phyloP scores from a whole-genome alignment of 2,888 invertebrate species.

The Anodontia alba region DNA sequence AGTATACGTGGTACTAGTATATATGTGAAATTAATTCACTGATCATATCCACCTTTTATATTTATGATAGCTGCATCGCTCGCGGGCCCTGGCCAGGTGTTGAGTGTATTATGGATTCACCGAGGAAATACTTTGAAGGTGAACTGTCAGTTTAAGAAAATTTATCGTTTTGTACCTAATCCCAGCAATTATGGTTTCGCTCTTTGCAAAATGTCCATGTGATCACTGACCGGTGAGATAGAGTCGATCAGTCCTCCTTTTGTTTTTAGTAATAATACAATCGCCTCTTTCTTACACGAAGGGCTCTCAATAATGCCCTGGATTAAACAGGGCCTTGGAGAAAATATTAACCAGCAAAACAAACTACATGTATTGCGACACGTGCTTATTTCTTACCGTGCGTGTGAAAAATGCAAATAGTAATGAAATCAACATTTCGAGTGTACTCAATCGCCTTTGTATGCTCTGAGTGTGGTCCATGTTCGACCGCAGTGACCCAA shows the following conservation, averaged over 20 bases:
- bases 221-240: slow-evolving; percentile 2
- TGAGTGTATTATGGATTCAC: slow-evolving; percentile 12
- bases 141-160: not conserved
- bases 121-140: not conserved
- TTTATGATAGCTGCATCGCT: slow-evolving; percentile 16
- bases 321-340: no score
- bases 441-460: no score
- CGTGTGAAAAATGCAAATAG: no score
- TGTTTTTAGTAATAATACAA: no score
- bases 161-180: slow-evolving; percentile 13
- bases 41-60: slow-evolving; percentile 10
- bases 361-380: no score
- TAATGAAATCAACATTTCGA: no score
- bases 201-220: not conserved
- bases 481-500: not conserved
- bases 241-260: no score
- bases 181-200: not conserved
- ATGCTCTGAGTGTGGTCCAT: no score
- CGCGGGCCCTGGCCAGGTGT: slow-evolving; percentile 54
- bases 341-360: no score
- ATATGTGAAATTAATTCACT: slow-evolving; percentile 16
- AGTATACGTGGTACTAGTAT: slow-evolving; percentile 1
- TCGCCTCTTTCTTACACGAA: no score
- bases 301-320: no score
- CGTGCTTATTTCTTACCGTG: no score